These are phyloP conservation scores for Vireo griseus DNA, from an alignment of 2,797 vertebrate genomes.

Conservation along the genomic window DNA sequence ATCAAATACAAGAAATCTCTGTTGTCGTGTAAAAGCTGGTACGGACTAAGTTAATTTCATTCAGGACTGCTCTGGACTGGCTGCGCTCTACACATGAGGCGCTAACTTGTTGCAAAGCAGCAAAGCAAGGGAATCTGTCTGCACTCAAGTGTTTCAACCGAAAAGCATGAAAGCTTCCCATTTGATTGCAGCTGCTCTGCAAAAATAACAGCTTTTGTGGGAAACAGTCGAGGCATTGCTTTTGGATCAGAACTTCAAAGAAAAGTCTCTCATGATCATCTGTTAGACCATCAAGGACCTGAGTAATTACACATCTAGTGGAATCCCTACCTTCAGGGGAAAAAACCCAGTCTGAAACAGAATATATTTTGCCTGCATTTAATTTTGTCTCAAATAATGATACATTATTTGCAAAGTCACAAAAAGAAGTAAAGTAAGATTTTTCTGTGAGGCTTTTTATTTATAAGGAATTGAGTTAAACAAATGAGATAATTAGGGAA, in stretches of 20 bases:
- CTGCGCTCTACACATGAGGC: background rate
- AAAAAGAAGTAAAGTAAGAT: background rate
- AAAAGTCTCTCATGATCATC: background rate
- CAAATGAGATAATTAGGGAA: constrained; percentile 9
- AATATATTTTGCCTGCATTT: background rate
- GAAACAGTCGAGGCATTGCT: background rate
- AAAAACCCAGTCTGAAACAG: background rate
- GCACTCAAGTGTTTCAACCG: background rate
- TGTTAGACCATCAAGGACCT: background rate
- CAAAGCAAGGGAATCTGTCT: background rate
- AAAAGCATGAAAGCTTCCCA: background rate
- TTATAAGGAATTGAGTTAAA: background rate
- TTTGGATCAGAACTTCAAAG: background rate
- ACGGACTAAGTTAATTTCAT: background rate
- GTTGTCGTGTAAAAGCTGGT: background rate
- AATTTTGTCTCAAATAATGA: background rate
- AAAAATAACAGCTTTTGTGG: background rate
- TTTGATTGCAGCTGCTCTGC: background rate
- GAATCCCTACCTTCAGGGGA: background rate
- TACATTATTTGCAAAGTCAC: background rate
- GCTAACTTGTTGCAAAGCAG: background rate
- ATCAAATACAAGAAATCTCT: background rate
- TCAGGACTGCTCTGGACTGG: background rate
- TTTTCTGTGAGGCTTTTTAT: constrained; percentile 1
- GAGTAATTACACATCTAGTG: background rate